phyloP scores from a whole-genome alignment of 1,140 invertebrate species.

The Cataglyphis hispanica region DNA sequence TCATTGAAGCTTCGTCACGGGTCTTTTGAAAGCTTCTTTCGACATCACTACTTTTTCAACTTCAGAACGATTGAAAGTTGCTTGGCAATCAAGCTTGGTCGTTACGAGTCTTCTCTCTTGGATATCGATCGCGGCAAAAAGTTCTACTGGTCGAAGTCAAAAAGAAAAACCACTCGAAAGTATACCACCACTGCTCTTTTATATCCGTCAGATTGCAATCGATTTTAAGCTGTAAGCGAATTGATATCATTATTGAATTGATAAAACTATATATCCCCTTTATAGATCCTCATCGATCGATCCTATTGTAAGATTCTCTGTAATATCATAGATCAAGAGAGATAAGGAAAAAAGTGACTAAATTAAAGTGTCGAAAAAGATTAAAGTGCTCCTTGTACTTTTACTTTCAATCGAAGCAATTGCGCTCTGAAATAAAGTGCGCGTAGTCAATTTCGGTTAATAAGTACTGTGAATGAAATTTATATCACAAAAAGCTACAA shows the following conservation, averaged over 20 bases:
- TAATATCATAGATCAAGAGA: background rate
- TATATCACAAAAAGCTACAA: too few species aligned
- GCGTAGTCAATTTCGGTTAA: background rate
- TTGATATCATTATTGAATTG: slow-evolving; percentile 29
- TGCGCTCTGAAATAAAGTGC: background rate
- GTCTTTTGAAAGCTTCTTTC: background rate
- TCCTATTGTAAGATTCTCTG: background rate
- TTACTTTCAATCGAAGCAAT: slow-evolving; percentile 14
- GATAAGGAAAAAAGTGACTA: background rate
- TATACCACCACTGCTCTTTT: slow-evolving; percentile 7
- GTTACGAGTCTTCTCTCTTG: slow-evolving; percentile 9
- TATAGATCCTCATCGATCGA: background rate
- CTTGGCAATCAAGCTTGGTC: slow-evolving; percentile 35
- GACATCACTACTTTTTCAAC: slow-evolving; percentile 13
- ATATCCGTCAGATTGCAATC: slow-evolving; percentile 1
- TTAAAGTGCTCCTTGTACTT: slow-evolving; percentile 17
- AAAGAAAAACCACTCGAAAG: background rate
- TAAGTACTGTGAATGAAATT: slow-evolving; percentile 22
- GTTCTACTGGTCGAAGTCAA: slow-evolving; percentile 23
- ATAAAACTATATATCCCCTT: background rate
- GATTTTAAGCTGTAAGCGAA: background rate
- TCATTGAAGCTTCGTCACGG: background rate
- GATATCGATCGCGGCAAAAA: slow-evolving; percentile 16
- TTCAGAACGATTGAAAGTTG: slow-evolving; percentile 13
- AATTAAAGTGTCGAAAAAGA: slow-evolving; percentile 4